Conservation (phyloP, 2,888 invertebrate genomes). For the Aleiodes testaceus region DNA sequence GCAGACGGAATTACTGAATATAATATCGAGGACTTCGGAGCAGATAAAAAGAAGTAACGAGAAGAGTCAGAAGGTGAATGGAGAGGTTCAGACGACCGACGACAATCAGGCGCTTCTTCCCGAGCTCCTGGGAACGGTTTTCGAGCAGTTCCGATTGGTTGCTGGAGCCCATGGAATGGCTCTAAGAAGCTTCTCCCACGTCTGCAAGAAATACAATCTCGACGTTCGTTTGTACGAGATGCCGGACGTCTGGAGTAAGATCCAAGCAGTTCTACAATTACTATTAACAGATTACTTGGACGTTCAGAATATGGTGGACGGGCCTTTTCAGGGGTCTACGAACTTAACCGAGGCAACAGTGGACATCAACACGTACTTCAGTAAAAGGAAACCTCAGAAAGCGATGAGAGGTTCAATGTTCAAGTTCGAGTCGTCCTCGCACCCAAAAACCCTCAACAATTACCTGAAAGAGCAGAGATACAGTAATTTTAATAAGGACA, state of each 20-base stretch:
- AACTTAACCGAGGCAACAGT: constrained; percentile 70
- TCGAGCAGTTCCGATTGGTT: constrained; percentile 88
- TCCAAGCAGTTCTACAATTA: constrained; percentile 91
- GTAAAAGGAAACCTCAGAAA: constrained; percentile 73
- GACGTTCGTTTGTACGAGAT: constrained; percentile 79
- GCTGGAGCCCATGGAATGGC: constrained; percentile 84
- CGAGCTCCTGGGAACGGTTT: constrained; percentile 82
- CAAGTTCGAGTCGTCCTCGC: constrained; percentile 73
- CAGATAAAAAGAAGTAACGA: constrained; percentile 74
- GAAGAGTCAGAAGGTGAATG: constrained; percentile 36
- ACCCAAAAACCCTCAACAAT: constrained; percentile 73
- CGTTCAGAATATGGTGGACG: constrained; percentile 84
- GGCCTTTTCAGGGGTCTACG: constrained; percentile 75
- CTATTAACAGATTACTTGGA: constrained; percentile 90
- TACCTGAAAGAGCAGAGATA: constrained; percentile 70
- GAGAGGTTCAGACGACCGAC: constrained; percentile 43
- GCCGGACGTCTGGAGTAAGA: constrained; percentile 90
- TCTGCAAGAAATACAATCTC: constrained; percentile 77
- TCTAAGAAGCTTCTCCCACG: constrained; percentile 78
- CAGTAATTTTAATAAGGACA: constrained; percentile 70
- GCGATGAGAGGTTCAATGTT: constrained; percentile 60
- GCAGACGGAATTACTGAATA: constrained; percentile 85
- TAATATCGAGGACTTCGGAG: constrained; percentile 86
- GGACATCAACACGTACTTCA: constrained; percentile 77
- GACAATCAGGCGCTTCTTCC: constrained; percentile 73